phyloP scores from a whole-genome alignment of 2,797 vertebrate species.

The Lacerta agilis region DNA sequence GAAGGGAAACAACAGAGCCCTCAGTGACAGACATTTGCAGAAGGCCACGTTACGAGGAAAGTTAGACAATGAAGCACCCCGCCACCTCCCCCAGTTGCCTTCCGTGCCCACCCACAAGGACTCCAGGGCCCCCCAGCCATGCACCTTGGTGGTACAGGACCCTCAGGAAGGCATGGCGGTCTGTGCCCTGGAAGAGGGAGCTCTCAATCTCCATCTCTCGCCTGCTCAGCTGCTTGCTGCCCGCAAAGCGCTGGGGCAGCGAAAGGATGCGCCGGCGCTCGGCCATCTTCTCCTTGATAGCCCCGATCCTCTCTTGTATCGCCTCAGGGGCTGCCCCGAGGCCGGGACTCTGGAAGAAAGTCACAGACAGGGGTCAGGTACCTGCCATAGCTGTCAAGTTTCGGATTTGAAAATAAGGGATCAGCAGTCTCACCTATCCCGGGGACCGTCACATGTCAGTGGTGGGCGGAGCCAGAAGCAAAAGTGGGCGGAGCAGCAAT shows the following conservation, averaged over 20 bases:
- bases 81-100: constrained; percentile 37
- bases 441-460: too few species aligned
- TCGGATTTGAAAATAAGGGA: too few species aligned
- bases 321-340: constrained; percentile 86
- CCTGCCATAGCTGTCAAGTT: too few species aligned
- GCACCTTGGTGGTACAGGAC: constrained; percentile 91
- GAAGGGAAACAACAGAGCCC: constrained; percentile 47
- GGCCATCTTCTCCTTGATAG: constrained; percentile 88
- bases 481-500: too few species aligned
- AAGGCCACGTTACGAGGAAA: too few species aligned
- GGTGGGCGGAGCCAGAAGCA: too few species aligned
- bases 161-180: constrained; percentile 87
- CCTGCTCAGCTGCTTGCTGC: constrained; percentile 88
- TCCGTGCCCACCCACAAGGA: not conserved
- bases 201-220: constrained; percentile 96
- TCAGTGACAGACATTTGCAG: too few species aligned
- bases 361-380: rapidly evolving
- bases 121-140: not conserved
- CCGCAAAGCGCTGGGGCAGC: constrained; percentile 89
- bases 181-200: constrained; percentile 90
- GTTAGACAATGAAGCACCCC: not conserved
- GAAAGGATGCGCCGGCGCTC: constrained; percentile 85
- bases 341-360: constrained; percentile 76
- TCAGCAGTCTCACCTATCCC: too few species aligned
- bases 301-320: constrained; percentile 83